Evolutionary conservation across 2,888 invertebrate genomes (phyloP).

Genomic region (Bugulina stolonifera): DNA sequence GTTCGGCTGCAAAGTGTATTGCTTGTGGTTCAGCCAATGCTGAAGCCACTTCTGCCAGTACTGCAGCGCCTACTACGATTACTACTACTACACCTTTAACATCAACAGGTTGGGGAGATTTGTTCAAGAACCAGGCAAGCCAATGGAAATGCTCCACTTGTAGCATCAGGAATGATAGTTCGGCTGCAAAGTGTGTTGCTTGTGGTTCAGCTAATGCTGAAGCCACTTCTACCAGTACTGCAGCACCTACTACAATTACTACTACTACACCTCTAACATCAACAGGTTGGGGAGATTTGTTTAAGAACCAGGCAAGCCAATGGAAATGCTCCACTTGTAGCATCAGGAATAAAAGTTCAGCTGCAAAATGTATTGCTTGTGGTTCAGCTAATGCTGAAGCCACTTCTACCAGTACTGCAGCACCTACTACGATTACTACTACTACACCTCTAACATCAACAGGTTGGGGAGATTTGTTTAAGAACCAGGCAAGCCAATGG

Average conservation of each 20-base stretch:
- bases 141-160: background rate
- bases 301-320: background rate
- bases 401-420: background rate
- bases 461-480: constrained; percentile 15
- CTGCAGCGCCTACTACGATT: background rate
- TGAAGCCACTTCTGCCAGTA: background rate
- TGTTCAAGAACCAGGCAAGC: background rate
- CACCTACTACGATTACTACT: too few species aligned
- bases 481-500: background rate
- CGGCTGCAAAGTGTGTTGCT: background rate
- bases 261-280: background rate
- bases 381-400: background rate
- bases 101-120: constrained; percentile 2
- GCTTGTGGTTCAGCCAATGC: background rate
- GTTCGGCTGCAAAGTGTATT: background rate
- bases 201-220: background rate
- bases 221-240: too few species aligned
- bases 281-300: background rate
- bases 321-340: background rate
- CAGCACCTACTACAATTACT: background rate
- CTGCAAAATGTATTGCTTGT: constrained; percentile 5
- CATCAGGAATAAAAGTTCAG: background rate
- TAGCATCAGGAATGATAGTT: background rate
- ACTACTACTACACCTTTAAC: background rate
- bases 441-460: background rate